These are phyloP conservation scores for Dromius quadrimaculatus DNA, from an alignment of 2,888 invertebrate species.

Conservation along the genomic window DNA sequence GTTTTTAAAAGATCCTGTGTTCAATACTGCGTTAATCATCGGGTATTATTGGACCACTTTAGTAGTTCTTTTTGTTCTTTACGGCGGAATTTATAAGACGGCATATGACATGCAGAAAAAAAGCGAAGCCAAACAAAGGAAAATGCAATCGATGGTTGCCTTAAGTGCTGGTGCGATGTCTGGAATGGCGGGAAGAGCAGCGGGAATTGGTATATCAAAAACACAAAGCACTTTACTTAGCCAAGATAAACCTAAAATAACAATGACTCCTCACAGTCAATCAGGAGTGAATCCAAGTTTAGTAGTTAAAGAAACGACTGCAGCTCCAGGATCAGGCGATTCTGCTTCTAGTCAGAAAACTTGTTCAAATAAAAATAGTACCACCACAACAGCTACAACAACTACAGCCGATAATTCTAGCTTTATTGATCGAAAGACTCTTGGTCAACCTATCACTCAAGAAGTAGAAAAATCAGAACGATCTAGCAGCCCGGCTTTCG, in stretches of 20 bases:
- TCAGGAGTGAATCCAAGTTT: constrained; percentile 59
- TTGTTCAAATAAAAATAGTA: constrained; percentile 71
- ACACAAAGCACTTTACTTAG: constrained; percentile 77
- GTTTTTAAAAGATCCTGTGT: constrained; percentile 96
- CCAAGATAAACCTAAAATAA: constrained; percentile 78
- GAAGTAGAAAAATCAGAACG: constrained; percentile 80
- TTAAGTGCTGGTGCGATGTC: constrained; percentile 91
- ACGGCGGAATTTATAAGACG: constrained; percentile 97
- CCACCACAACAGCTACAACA: constrained; percentile 71
- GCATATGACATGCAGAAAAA: constrained; percentile 98
- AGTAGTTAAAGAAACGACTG: constrained; percentile 60
- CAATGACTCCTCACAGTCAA: constrained; percentile 59
- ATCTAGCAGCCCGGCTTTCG: constrained; percentile 93
- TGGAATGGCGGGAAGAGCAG: constrained; percentile 89
- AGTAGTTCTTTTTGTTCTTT: constrained; percentile 93
- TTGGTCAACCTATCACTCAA: constrained; percentile 59
- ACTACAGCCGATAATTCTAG: constrained; percentile 59
- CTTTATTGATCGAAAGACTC: constrained; percentile 61
- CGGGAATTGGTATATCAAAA: constrained; percentile 87
- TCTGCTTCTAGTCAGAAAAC: constrained; percentile 74
- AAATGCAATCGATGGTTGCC: constrained; percentile 95
- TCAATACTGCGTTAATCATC: constrained; percentile 96
- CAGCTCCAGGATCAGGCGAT: constrained; percentile 67
- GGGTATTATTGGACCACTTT: constrained; percentile 98
- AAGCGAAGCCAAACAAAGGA: constrained; percentile 94